Percentiles rank a stretch among this genome's conserved stretches.
These are phyloP conservation scores for Odontophorus gujanensis DNA, from an alignment of 2,113 vertebrate genomes.

Conservation along the genomic window DNA sequence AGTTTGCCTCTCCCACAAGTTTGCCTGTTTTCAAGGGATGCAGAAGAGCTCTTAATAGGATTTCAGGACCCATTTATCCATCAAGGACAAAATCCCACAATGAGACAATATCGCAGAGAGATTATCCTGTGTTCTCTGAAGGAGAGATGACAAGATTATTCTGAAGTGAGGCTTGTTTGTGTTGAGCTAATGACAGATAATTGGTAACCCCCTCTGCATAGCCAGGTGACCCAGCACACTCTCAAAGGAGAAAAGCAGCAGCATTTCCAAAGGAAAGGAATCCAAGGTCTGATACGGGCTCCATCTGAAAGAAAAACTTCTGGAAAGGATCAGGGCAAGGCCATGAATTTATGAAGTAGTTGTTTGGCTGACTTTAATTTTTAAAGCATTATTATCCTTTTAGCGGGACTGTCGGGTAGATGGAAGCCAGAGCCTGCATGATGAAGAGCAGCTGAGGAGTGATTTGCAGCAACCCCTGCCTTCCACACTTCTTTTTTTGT, in stretches of 20 bases:
- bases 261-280: conserved; percentile 16
- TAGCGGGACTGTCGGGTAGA: conserved; percentile 49
- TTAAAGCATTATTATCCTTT: conserved; percentile 75
- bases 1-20: background rate
- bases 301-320: conserved; percentile 50
- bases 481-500: background rate
- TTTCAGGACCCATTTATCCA: background rate
- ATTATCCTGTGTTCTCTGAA: conserved; percentile 43
- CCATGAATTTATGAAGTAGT: conserved; percentile 71
- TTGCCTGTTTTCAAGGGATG: background rate
- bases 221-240: background rate
- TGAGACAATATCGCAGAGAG: background rate
- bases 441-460: conserved; percentile 58
- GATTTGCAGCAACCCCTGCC: conserved; percentile 44
- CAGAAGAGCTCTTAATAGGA: conserved; percentile 45
- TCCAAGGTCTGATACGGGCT: background rate
- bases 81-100: conserved; percentile 19
- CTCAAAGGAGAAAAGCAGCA: background rate
- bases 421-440: conserved; percentile 60
- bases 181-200: conserved; percentile 40
- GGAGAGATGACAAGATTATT: conserved; percentile 50
- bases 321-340: conserved; percentile 66
- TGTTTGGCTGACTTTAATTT: conserved; percentile 64
- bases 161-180: background rate
- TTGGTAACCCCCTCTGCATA: conserved; percentile 3